Evolutionary conservation across 2,113 vertebrate genomes (phyloP).

Genomic region (Petroica traversi): DNA sequence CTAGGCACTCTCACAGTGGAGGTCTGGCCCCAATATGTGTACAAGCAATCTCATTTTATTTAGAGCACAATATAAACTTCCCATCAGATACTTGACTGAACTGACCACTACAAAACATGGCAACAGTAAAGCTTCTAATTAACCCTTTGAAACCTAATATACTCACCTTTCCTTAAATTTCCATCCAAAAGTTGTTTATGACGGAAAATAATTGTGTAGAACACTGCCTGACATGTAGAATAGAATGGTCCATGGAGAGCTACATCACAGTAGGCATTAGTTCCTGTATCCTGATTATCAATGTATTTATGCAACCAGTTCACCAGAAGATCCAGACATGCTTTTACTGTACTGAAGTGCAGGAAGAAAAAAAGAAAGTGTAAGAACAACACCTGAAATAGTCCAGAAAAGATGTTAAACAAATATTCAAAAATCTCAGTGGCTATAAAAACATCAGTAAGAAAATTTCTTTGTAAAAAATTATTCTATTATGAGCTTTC

Average conservation of each 20-base stretch:
- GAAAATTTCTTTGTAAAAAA: background rate
- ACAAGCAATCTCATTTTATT: background rate
- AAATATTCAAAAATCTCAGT: background rate
- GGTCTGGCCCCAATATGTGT: background rate
- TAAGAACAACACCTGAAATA: background rate
- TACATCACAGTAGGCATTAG: constrained; percentile 86
- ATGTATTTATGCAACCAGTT: constrained; percentile 93
- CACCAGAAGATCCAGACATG: constrained; percentile 90
- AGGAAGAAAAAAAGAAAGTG: background rate
- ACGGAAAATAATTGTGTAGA: constrained; percentile 91
- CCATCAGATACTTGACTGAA: background rate
- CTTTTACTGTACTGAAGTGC: constrained; percentile 84
- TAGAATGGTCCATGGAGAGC: constrained; percentile 92
- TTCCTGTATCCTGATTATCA: constrained; percentile 84
- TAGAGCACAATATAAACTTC: background rate
- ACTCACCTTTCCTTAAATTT: constrained; percentile 88
- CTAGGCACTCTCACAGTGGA: background rate
- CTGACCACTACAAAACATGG: background rate
- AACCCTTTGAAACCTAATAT: background rate
- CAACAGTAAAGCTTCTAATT: background rate
- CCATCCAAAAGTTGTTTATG: constrained; percentile 87
- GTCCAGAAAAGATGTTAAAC: background rate
- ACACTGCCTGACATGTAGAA: constrained; percentile 88
- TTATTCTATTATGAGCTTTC: background rate
- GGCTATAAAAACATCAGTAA: background rate